These are phyloP conservation scores for Trilocha varians DNA, from an alignment of 2,888 invertebrate species.

Conservation along the genomic window DNA sequence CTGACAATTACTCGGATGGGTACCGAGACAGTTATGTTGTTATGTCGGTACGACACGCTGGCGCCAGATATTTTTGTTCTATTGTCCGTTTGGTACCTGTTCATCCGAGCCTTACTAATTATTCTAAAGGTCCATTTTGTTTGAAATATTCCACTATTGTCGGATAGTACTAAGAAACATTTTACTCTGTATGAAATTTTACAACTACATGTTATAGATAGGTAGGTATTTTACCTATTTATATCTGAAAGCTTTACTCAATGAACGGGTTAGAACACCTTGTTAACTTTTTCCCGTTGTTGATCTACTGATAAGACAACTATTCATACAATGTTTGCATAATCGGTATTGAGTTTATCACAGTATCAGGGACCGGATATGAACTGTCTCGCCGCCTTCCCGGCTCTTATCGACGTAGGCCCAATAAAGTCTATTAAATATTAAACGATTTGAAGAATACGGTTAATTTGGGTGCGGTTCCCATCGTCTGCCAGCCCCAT, in stretches of 20 bases:
- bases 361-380: constrained; percentile 47
- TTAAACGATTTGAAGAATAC: constrained; percentile 14
- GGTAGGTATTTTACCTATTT: too few relatives aligned
- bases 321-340: constrained; percentile 34
- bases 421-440: constrained; percentile 31
- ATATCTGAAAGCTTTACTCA: too few relatives aligned
- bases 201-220: too few relatives aligned
- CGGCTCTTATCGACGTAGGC: constrained; percentile 44
- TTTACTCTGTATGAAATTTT: constrained; percentile 14
- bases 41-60: constrained; percentile 42
- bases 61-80: constrained; percentile 50
- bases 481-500: constrained; percentile 15
- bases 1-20: constrained; percentile 33
- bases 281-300: constrained; percentile 18
- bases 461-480: constrained; percentile 12
- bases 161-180: constrained; percentile 30
- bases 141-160: constrained; percentile 30
- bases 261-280: constrained; percentile 7
- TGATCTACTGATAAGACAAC: constrained; percentile 20
- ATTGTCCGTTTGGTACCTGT: constrained; percentile 38
- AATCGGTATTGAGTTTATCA: constrained; percentile 42
- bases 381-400: constrained; percentile 46
- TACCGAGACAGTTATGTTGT: constrained; percentile 49
- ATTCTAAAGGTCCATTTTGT: too few relatives aligned
- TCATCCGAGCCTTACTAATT: constrained; percentile 19